Base-by-base conservation (phyloP, 1,140 invertebrate genomes). In the Vanessa tameamea region DNA sequence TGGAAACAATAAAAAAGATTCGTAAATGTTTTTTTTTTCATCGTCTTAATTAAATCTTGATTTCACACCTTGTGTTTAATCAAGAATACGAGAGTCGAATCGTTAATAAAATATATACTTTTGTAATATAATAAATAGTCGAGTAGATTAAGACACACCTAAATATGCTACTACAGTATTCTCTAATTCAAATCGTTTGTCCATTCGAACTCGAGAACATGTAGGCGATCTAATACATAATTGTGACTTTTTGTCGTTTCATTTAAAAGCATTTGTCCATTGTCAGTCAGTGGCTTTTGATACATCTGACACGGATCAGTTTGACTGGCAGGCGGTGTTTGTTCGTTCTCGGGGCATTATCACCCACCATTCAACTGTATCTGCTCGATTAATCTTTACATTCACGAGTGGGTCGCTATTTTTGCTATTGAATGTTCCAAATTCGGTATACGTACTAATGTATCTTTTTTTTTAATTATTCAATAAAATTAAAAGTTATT, bases 181-280 rank as follows among this genome's bases (percentile, higher is more conserved):
- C 53, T 23, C 9, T 57, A 23, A 23, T 57, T 57, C 16, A n/a
- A 9, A 8, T 31, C 37, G 37, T 31, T 14, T 37, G 57, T 37
- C 26, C 26, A 43, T 61, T 14, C 16, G 23, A 20, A 61, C 37
- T 26, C 16, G 23, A 20, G 13, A 14, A 5, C 57, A 37, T 14
- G 57, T 61, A 13, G 23, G 57, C 47, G 72, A 73, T 70, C 72
- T 75, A 55, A 77, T 67, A 64, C 31, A 57, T 72, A 69, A 47
- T 61, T 57, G 61, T 75, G 47, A 50, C 57, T 65, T 73, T 73
- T 76, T 78, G 69, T 79, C 55, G 72, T 73, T 69, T 74, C 72
- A 68, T 76, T 73, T 76, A 72, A 73, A 73, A 76, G 65, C 69
- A 69, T 79, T 70, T 72, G 73, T 77, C 67, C 69, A 72, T 69